Percentiles rank a stretch among this genome's conserved stretches.
These are phyloP conservation scores for Pogona vitticeps DNA, from an alignment of 2,113 vertebrate genomes.

Conservation along the genomic window DNA sequence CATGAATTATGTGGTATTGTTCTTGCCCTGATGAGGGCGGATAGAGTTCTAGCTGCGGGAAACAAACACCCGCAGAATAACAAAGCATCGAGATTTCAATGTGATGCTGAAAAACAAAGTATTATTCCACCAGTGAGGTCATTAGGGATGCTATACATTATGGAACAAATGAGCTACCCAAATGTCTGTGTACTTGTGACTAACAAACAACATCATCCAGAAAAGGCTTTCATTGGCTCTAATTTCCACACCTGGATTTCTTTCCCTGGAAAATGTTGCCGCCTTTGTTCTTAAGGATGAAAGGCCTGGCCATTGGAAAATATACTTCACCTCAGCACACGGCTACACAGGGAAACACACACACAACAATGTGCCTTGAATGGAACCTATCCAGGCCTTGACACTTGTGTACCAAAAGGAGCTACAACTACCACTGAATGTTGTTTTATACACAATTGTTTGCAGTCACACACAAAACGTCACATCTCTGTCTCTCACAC, in stretches of 20 bases:
- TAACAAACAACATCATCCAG: slow-evolving; percentile 7
- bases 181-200: not conserved
- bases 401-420: slow-evolving; percentile 16
- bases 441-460: slow-evolving; percentile 23
- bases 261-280: not conserved
- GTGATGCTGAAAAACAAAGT: slow-evolving; percentile 19
- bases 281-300: not conserved
- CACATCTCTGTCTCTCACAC: not conserved
- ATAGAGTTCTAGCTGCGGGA: not conserved
- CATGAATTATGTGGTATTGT: not conserved
- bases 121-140: not conserved
- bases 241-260: not conserved
- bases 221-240: not conserved
- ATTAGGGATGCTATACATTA: not conserved
- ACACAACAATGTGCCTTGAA: slow-evolving; percentile 36
- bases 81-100: slow-evolving; percentile 13
- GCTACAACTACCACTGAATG: not conserved
- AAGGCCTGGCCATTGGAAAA: not conserved
- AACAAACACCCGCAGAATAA: not conserved
- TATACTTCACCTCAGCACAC: not conserved
- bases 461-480: slow-evolving; percentile 5
- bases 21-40: not conserved
- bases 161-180: not conserved
- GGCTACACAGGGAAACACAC: not conserved
- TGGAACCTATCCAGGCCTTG: slow-evolving; percentile 23